These are phyloP conservation scores for Miichthys miiuy DNA, from an alignment of 2,797 vertebrate genomes.

Conservation along the genomic window DNA sequence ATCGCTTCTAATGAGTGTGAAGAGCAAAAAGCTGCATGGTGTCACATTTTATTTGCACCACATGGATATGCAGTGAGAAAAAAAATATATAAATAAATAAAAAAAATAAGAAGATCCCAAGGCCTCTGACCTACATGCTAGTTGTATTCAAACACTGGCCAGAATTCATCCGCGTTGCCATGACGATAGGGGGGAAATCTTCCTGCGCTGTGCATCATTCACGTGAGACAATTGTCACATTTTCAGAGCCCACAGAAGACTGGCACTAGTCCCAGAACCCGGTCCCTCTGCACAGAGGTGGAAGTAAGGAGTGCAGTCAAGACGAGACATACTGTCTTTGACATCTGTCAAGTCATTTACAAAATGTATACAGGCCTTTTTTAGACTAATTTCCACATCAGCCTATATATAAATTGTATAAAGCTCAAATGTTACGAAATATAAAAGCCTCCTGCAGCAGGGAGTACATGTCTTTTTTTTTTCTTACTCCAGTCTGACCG, in stretches of 20 bases:
- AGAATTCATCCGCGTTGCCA: constrained; percentile 57
- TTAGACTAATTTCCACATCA: not conserved
- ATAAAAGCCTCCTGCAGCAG: not conserved
- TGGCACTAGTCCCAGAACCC: constrained; percentile 51
- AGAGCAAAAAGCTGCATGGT: constrained; percentile 39
- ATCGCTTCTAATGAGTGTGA: constrained; percentile 60
- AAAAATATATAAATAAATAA: not conserved
- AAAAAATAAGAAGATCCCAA: constrained; percentile 33
- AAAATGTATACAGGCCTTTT: not conserved
- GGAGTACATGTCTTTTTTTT: not conserved
- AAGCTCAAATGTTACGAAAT: not conserved
- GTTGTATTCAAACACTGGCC: constrained; percentile 53
- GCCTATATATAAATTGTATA: not conserved
- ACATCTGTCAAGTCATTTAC: constrained; percentile 14
- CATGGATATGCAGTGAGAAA: constrained; percentile 3
- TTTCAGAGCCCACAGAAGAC: constrained; percentile 30
- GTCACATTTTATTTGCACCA: constrained; percentile 40
- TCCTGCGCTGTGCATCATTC: constrained; percentile 39
- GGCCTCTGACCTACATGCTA: constrained; percentile 68
- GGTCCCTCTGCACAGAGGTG: constrained; percentile 35
- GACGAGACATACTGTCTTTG: constrained; percentile 13
- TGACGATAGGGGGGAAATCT: constrained; percentile 29
- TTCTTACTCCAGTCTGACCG: not conserved
- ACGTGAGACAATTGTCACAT: constrained; percentile 49
- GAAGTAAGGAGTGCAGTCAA: constrained; percentile 23